These are phyloP conservation scores for Muntiacus muntjak DNA, from an alignment of 2,113 vertebrate species.

Conservation along the genomic window DNA sequence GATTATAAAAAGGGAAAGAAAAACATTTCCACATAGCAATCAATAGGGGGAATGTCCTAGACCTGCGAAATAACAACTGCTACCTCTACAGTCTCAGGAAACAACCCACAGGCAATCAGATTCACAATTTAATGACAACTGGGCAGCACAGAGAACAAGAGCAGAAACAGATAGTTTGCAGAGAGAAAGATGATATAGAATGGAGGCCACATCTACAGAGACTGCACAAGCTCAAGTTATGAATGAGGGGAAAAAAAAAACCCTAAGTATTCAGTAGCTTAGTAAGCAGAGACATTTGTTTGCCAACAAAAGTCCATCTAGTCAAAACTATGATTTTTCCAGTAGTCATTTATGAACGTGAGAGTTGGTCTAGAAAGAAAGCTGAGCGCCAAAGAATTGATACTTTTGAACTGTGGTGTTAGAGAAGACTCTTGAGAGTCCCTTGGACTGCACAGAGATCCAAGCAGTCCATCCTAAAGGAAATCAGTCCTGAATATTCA, in stretches of 20 bases:
- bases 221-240: not conserved
- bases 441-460: not conserved
- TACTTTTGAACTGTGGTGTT: not conserved
- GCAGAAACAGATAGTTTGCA: not conserved
- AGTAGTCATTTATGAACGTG: not conserved
- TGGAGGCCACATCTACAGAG: not conserved
- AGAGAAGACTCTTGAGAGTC: not conserved
- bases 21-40: not conserved
- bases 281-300: not conserved
- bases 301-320: not conserved
- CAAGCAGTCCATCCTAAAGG: not conserved
- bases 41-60: not conserved
- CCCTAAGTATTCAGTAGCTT: not conserved
- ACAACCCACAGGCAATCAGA: not conserved
- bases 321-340: not conserved
- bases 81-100: not conserved
- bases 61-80: not conserved
- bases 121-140: not conserved
- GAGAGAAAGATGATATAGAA: not conserved
- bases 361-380: not conserved
- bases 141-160: not conserved
- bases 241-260: not conserved
- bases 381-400: not conserved
- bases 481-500: not conserved
- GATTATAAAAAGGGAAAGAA: not conserved